Evolutionary conservation across 35 echinoderm and acorn worm species (phyloP).

Genomic region (Ptychodera flava): DNA sequence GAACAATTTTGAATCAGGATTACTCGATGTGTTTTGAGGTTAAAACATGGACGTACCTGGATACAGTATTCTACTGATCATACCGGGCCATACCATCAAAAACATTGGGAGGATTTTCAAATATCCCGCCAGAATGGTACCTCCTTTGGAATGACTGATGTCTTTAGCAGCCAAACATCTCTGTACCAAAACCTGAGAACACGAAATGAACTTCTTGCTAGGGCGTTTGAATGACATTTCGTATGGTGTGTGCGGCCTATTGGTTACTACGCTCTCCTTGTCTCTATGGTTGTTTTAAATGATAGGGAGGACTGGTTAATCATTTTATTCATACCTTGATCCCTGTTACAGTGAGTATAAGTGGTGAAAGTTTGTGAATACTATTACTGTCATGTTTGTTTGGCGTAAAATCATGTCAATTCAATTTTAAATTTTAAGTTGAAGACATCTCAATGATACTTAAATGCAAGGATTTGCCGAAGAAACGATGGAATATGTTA

Average conservation of each 20-base stretch:
- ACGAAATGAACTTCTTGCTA: background rate
- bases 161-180: slow-evolving; percentile 41
- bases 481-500: no score
- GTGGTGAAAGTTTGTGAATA: background rate
- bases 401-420: no score
- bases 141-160: slow-evolving; percentile 36
- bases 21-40: no score
- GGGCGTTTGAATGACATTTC: background rate
- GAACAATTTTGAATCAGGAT: no score
- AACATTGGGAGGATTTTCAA: slow-evolving; percentile 73
- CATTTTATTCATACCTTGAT: background rate
- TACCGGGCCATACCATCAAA: slow-evolving; percentile 70
- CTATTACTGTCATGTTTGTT: background rate
- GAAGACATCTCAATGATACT: no score
- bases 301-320: background rate
- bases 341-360: background rate
- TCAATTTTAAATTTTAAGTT: no score
- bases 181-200: slow-evolving; percentile 41
- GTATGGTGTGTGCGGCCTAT: background rate
- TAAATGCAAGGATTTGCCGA: no score
- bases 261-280: background rate
- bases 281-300: background rate
- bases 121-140: slow-evolving; percentile 39
- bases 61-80: slow-evolving; percentile 79
- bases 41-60: no score